phyloP scores from a whole-genome alignment of 30 jellyfish, hydroid and myxozoan genomes.

The Aurelia aurita complex sp. Pacific region DNA sequence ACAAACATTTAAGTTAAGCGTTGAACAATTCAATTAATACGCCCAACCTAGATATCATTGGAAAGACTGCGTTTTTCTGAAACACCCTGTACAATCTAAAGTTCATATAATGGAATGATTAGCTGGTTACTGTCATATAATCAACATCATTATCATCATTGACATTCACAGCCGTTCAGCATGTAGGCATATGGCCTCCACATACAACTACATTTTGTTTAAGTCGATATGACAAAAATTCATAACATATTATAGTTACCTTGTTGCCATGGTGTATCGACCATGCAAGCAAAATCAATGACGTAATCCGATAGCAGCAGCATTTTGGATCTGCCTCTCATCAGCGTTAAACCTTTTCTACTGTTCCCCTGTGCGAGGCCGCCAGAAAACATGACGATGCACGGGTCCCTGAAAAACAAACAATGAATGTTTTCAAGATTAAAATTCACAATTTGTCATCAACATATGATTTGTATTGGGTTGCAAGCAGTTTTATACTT shows the following conservation, averaged over 20 bases:
- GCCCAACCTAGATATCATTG: too few relatives aligned
- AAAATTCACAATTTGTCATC: neutral
- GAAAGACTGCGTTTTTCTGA: too few relatives aligned
- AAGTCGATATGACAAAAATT: too few relatives aligned
- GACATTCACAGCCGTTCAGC: too few relatives aligned
- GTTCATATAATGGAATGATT: too few relatives aligned
- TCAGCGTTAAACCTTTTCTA: conserved; percentile 83
- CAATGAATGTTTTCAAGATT: neutral
- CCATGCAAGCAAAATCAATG: conserved; percentile 77
- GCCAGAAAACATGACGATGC: conserved; percentile 80
- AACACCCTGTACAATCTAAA: too few relatives aligned
- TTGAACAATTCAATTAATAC: too few relatives aligned
- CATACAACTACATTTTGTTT: too few relatives aligned
- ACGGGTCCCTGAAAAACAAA: conserved; percentile 72
- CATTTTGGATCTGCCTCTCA: conserved; percentile 91
- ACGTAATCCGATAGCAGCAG: conserved; percentile 84
- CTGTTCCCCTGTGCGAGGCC: conserved; percentile 92
- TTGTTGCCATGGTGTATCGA: conserved; percentile 74
- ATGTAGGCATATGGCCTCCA: too few relatives aligned
- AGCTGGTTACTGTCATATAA: too few relatives aligned
- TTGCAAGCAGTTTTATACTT: neutral
- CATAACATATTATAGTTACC: conserved; percentile 36
- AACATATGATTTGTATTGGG: neutral
- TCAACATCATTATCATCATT: too few relatives aligned
- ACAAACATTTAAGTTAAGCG: too few relatives aligned